Evolutionary conservation across 2,888 invertebrate species (phyloP), one percentile per base, ranked within the genome.

Genomic region (Eilema depressum): DNA sequence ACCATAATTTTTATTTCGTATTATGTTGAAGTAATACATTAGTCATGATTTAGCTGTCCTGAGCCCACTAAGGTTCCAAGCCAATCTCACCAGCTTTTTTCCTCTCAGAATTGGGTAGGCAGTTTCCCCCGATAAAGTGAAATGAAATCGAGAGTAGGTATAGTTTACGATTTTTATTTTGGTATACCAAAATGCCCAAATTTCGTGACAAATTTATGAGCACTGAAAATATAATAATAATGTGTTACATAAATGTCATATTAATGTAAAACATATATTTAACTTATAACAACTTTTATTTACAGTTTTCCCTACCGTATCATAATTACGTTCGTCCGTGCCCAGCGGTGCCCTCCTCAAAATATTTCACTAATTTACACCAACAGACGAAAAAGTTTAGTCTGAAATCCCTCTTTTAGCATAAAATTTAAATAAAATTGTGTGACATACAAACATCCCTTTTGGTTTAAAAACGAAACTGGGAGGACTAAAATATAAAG

Each of bases 371-470:
- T 62, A 71, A 78, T 78, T 79, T 72, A 70, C 74, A 66, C 56
- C 66, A 65, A 73, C 70, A 33, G 66, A 62, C 72, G 53, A 71
- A 76, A 82, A 83, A 79, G 74, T 79, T 81, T 59, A 69, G 75
- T 57, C 56, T 25, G 57, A 75, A 76, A 78, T 74, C 69, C 75
- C 73, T 74, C 78, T 78, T 77, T 78, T 76, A 66, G 75, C 69
- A 71, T 79, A 73, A 76, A 82, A 84, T 84, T 84, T 78, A 75
- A 81, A 81, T 80, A 76, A 75, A 71, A 76, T 79, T 53, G n/a
- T 53, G 73, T 73, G 71, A 68, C 71, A 70, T 64, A 70, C 73
- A 71, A 76, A 71, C 74, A 74, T 73, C 62, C 66, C 70, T 68
- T 74, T 68, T 82, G 5, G 60, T 60, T 61, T 10, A 30, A 30